Evolutionary conservation across 1,140 invertebrate species (phyloP), one percentile per base, ranked within the genome.

Genomic region (Pantala flavescens): DNA sequence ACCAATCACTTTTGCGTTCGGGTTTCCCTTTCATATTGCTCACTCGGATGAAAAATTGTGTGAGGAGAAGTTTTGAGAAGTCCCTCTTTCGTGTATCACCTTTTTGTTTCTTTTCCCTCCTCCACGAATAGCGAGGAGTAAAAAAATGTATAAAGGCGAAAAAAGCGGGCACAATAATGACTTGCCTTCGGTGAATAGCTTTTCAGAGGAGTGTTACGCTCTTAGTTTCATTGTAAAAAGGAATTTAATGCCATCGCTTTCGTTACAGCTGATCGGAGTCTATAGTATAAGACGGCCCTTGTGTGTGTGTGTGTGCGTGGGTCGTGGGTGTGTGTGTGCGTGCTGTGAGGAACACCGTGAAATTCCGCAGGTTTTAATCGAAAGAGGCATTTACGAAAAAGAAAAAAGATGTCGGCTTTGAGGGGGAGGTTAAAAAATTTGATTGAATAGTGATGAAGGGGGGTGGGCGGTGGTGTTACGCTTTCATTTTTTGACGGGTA

Each of bases 21-120:
- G 49, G 49, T 63, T 63, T 63, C 49, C 49, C 49, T 63, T 63
- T 63, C 49, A 63, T 63, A 63, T 63, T 63, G 49, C 49, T 63
- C 49, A 63, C 5, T 63, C 49, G 49, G 49, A 63, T 63, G 49
- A 63, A 63, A 63, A 63, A 63, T 63, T 63, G 49, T n/a, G n/a
- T 63, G 49, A 63, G 28, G 28, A 36, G 49, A 63, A 63, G 49
- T 63, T 63, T 63, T 63, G 49, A 63, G 5, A 12, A 3, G 3
- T 63, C 49, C 3, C 12, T 63, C 49, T 63, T 63, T 63, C 49
- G 12, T 21, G 28, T 63, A 16, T 63, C 12, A 7, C 49, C 12
- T 63, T 63, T 63, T 21, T 63, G 49, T 63, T 63, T 21, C 49
- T 63, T 21, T 16, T 16, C 12, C 49, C n/a, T 63, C 12, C 49